Percentiles rank a stretch among this genome's conserved stretches.
phyloP scores from a whole-genome alignment of 1,140 invertebrate genomes.

The Linepithema humile region DNA sequence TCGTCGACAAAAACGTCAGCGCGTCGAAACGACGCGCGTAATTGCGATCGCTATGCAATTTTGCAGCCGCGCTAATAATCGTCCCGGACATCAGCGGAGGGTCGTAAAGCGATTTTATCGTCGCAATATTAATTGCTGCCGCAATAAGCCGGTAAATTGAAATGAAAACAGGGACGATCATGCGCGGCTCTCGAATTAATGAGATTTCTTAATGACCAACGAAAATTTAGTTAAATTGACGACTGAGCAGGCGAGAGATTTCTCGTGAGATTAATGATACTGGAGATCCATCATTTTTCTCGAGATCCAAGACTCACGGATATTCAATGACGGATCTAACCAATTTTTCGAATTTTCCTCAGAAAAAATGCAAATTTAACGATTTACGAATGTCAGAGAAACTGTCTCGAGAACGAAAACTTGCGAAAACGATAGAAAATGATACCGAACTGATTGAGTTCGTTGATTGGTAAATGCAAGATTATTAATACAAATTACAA shows the following conservation, averaged over 20 bases:
- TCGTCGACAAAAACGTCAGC: background rate
- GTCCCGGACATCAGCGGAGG: background rate
- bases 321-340: background rate
- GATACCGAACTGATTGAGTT: too few relatives aligned
- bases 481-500: too few relatives aligned
- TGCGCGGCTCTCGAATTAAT: conserved; percentile 4
- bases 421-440: too few relatives aligned
- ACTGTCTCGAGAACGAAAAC: too few relatives aligned
- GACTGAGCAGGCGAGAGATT: background rate
- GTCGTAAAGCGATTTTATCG: conserved; percentile 41
- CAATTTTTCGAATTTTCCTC: too few relatives aligned
- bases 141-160: background rate
- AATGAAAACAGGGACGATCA: background rate
- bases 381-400: too few relatives aligned
- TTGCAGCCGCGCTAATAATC: background rate
- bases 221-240: background rate
- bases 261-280: background rate
- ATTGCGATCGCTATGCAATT: conserved; percentile 24
- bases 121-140: background rate
- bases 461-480: too few relatives aligned
- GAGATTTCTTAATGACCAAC: background rate
- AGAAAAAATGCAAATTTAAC: too few relatives aligned
- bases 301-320: background rate
- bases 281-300: background rate
- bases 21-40: background rate